These are phyloP conservation scores for Drosophila nigritarsus DNA, from an alignment of 2,888 invertebrate species.

Conservation along the genomic window DNA sequence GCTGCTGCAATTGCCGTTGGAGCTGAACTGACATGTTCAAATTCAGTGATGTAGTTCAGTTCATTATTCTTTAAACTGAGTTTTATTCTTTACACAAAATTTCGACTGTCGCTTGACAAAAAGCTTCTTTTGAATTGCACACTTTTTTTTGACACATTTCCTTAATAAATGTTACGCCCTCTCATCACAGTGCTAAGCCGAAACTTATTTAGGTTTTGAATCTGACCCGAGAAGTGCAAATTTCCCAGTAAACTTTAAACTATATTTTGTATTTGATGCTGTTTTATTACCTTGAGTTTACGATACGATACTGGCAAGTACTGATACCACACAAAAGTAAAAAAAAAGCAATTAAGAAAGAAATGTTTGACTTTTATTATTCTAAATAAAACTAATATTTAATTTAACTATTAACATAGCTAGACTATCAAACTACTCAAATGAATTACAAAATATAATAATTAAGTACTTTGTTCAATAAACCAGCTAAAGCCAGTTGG, in stretches of 20 bases:
- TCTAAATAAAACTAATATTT: not conserved
- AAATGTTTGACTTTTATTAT: not conserved
- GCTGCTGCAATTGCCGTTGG: not conserved
- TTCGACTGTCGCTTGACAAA: not conserved
- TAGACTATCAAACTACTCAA: not conserved
- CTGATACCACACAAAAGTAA: not conserved
- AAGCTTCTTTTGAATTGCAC: not conserved
- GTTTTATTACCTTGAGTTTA: too few relatives aligned
- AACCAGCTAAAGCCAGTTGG: not conserved
- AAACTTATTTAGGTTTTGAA: not conserved
- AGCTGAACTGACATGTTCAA: not conserved
- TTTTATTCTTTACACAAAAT: not conserved
- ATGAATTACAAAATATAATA: not conserved
- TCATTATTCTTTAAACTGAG: not conserved
- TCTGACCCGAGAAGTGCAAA: not conserved
- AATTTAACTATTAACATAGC: too few relatives aligned
- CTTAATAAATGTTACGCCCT: not conserved
- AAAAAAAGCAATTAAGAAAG: not conserved
- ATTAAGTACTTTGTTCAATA: not conserved
- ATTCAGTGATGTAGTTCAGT: not conserved
- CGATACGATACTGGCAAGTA: not conserved
- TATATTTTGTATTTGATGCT: too few relatives aligned
- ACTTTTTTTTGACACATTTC: not conserved
- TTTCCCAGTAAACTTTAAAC: not conserved
- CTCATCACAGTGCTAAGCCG: not conserved